These are phyloP conservation scores for Protodeltote pygarga DNA, from an alignment of 2,888 invertebrate genomes.

Conservation along the genomic window DNA sequence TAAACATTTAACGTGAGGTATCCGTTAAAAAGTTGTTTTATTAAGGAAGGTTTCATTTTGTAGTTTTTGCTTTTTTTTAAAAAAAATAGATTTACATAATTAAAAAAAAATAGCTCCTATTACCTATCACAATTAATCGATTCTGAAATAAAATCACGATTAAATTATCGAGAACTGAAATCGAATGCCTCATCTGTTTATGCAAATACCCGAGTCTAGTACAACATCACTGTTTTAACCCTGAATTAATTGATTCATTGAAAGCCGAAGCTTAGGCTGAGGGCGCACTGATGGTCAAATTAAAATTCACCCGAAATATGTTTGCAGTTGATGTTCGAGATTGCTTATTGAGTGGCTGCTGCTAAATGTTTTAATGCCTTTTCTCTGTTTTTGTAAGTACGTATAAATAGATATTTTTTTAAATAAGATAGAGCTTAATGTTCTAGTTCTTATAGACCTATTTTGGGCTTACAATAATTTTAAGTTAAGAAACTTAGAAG, in stretches of 20 bases:
- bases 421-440: too few species aligned
- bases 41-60: too few species aligned
- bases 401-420: too few species aligned
- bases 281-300: conserved; percentile 12
- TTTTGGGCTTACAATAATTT: too few species aligned
- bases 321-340: conserved; percentile 22
- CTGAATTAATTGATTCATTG: conserved; percentile 47
- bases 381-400: conserved; percentile 25
- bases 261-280: conserved; percentile 38
- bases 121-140: conserved; percentile 29
- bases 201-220: conserved; percentile 43
- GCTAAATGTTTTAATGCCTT: not conserved
- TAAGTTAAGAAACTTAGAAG: too few species aligned
- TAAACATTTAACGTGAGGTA: too few species aligned
- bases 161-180: conserved; percentile 12
- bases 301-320: conserved; percentile 30
- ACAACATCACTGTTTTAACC: conserved; percentile 39
- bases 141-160: conserved; percentile 29
- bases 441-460: too few species aligned
- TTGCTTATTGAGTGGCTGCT: conserved; percentile 8
- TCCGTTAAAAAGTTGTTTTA: too few species aligned
- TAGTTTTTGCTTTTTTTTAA: too few species aligned
- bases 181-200: conserved; percentile 46
- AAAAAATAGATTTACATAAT: too few species aligned
- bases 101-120: conserved; percentile 8